Evolutionary conservation across 2,888 invertebrate species (phyloP).

Genomic region (Isoperla grammatica): DNA sequence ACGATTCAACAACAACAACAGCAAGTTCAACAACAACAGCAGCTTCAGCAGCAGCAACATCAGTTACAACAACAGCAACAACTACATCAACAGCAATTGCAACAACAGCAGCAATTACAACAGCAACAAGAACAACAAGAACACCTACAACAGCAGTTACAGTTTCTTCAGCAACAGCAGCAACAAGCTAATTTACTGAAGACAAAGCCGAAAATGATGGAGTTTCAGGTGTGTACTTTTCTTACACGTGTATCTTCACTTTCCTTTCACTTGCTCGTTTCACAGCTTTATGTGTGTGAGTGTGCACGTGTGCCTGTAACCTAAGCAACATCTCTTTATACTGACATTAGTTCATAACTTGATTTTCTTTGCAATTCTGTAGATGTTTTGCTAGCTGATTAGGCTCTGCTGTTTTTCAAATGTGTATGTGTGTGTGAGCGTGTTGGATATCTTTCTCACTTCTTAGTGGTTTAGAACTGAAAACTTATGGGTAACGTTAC

Average conservation of each 20-base stretch:
- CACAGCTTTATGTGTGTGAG: background rate
- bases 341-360: no score
- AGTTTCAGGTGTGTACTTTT: conserved; percentile 23
- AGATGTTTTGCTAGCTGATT: no score
- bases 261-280: background rate
- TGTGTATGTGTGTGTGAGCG: background rate
- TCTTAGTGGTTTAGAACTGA: no score
- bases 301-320: background rate
- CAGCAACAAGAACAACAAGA: conserved; percentile 28
- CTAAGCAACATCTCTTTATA: no score
- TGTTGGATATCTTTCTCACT: background rate
- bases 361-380: no score
- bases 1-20: conserved; percentile 11
- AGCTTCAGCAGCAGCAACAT: conserved; percentile 22
- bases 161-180: conserved; percentile 29
- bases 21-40: conserved; percentile 19
- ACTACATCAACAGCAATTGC: conserved; percentile 23
- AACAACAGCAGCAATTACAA: conserved; percentile 26
- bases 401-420: no score
- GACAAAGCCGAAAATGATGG: conserved; percentile 23
- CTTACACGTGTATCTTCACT: background rate
- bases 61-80: conserved; percentile 22
- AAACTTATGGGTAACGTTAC: no score
- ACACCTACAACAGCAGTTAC: conserved; percentile 23
- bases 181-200: conserved; percentile 14